Evolutionary conservation across 2,888 invertebrate genomes (phyloP).

Genomic region (Plutella xylostella): DNA sequence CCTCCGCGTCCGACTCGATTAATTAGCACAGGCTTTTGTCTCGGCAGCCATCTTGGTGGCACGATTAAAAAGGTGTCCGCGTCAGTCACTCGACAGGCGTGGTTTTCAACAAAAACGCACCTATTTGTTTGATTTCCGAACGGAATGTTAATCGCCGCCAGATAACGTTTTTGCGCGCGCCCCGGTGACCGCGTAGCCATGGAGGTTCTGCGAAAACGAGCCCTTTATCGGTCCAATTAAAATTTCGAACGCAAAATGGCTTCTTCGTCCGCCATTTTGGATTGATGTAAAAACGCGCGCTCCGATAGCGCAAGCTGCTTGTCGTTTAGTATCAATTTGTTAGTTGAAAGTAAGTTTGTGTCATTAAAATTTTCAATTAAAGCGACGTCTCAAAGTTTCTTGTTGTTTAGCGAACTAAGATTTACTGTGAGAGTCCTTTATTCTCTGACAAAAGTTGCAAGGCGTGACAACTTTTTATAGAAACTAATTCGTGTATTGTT

Average conservation of each 20-base stretch:
- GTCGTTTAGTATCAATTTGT: not conserved
- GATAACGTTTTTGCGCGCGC: constrained; percentile 37
- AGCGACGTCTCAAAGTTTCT: too few species aligned
- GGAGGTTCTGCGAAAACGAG: constrained; percentile 36
- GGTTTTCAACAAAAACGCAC: constrained; percentile 37
- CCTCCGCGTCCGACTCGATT: not conserved
- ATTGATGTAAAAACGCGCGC: constrained; percentile 5
- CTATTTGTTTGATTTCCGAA: constrained; percentile 49
- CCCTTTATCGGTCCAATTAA: constrained; percentile 60
- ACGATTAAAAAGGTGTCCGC: constrained; percentile 32
- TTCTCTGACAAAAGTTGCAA: not conserved
- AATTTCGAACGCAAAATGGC: constrained; percentile 60
- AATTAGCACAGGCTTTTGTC: constrained; percentile 1
- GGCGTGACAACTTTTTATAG: constrained; percentile 39
- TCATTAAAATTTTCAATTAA: not conserved
- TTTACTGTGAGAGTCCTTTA: too few species aligned
- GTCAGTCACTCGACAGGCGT: constrained; percentile 32
- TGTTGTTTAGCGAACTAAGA: too few species aligned
- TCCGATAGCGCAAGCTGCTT: not conserved
- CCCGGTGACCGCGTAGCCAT: constrained; percentile 20
- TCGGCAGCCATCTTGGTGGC: constrained; percentile 28
- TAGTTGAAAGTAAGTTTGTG: not conserved
- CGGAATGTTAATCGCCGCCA: constrained; percentile 40
- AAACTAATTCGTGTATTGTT: constrained; percentile 45
- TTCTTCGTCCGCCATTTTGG: constrained; percentile 54